Conservation (phyloP, 2,797 vertebrate species). For the Bovichtus diacanthus region DNA sequence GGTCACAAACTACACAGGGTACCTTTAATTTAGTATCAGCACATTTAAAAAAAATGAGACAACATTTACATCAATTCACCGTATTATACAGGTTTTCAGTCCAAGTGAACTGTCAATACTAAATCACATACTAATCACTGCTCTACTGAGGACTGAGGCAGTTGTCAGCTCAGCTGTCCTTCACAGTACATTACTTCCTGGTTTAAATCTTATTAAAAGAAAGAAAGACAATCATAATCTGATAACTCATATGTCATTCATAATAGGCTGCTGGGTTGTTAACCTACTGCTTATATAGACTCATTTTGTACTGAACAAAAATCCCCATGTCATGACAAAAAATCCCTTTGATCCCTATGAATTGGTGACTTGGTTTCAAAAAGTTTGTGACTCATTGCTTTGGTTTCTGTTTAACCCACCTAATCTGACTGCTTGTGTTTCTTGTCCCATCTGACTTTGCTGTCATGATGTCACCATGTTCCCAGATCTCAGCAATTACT, state of each 20-base stretch:
- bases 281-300: background rate
- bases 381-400: background rate
- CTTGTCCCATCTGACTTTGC: conserved; percentile 1
- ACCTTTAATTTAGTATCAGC: background rate
- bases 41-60: background rate
- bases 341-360: background rate
- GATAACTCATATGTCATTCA: background rate
- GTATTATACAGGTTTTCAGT: background rate
- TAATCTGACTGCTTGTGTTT: background rate
- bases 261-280: background rate
- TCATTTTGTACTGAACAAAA: background rate
- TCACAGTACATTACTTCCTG: background rate
- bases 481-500: background rate
- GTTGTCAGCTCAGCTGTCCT: background rate
- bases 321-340: background rate
- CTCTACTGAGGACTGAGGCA: too few species aligned
- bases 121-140: too few species aligned
- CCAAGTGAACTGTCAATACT: background rate
- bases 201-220: background rate
- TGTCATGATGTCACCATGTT: background rate
- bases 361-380: background rate
- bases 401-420: background rate
- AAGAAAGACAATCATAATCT: background rate
- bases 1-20: background rate
- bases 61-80: background rate